Evolutionary conservation across 2,888 invertebrate species (phyloP).

Genomic region (Terebella lapidaria): DNA sequence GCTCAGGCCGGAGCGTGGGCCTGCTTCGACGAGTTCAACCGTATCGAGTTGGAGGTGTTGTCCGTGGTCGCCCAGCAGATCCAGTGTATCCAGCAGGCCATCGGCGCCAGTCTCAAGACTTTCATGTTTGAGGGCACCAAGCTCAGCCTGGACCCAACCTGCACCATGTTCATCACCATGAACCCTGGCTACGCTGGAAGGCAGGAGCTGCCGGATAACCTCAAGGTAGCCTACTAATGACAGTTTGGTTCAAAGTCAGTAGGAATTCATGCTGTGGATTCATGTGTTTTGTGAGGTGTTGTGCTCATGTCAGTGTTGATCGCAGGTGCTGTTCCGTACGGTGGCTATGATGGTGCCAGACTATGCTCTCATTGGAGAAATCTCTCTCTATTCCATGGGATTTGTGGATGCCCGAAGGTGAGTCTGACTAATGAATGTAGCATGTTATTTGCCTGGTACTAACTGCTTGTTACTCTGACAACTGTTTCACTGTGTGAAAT

Average conservation of each 20-base stretch:
- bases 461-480: not conserved
- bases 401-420: conserved; percentile 58
- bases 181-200: conserved; percentile 56
- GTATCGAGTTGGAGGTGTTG: conserved; percentile 84
- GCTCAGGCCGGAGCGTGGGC: conserved; percentile 80
- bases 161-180: conserved; percentile 55
- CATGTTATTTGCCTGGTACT: too few species aligned
- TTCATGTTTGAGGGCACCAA: conserved; percentile 65
- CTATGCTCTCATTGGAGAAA: conserved; percentile 55
- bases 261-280: too few species aligned
- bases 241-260: too few species aligned
- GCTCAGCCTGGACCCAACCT: conserved; percentile 51
- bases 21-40: conserved; percentile 92
- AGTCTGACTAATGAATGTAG: not conserved
- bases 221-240: conserved; percentile 45
- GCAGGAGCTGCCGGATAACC: conserved; percentile 54
- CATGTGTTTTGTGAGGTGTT: too few species aligned
- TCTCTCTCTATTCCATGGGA: conserved; percentile 54
- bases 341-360: conserved; percentile 56
- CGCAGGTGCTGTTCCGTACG: conserved; percentile 57
- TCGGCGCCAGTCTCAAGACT: conserved; percentile 65
- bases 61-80: conserved; percentile 94
- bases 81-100: conserved; percentile 81
- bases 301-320: not conserved
- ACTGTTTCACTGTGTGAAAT: not conserved